phyloP scores from a whole-genome alignment of 2,888 invertebrate species.

The Parthenolecanium corni region DNA sequence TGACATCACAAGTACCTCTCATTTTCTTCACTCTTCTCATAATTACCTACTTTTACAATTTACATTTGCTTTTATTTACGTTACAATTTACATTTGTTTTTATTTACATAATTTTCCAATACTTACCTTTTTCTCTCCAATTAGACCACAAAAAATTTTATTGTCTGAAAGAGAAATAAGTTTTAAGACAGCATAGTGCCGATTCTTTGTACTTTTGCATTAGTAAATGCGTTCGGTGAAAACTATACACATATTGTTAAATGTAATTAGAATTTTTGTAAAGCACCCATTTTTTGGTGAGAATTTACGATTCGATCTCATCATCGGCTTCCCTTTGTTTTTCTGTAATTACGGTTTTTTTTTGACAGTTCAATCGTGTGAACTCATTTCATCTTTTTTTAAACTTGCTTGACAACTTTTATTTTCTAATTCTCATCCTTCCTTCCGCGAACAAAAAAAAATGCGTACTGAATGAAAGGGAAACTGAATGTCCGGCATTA shows the following conservation, averaged over 20 bases:
- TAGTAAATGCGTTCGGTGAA: no score
- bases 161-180: no score
- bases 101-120: no score
- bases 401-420: not conserved
- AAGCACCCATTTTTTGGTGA: not conserved
- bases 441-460: not conserved
- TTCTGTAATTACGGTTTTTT: not conserved
- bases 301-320: not conserved
- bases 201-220: no score
- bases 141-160: no score
- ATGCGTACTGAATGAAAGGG: not conserved
- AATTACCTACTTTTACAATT: no score
- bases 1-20: no score
- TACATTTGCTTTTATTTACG: no score
- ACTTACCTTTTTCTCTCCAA: no score
- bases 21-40: no score
- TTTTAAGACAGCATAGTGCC: no score
- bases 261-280: not conserved
- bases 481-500: not conserved
- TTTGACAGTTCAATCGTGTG: not conserved
- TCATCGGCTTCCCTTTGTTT: not conserved
- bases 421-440: not conserved
- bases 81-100: no score
- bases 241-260: not conserved
- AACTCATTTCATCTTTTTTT: not conserved